Conservation (phyloP, 1,140 invertebrate species). For the Lucilia cuprina region DNA sequence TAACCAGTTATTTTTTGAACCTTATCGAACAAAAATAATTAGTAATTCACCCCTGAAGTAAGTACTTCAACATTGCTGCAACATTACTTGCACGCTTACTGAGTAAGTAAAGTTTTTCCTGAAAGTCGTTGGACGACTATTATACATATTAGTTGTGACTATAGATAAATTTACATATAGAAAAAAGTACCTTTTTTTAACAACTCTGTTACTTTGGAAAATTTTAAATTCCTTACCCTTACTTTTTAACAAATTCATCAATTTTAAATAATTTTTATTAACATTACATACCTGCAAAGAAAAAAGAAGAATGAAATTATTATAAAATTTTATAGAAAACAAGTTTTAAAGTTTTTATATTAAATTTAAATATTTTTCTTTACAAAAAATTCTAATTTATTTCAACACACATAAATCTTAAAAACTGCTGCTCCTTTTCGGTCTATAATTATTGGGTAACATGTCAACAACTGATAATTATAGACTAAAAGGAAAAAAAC, state of each 20-base stretch:
- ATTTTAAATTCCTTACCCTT: not conserved
- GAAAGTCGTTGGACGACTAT: too few species aligned
- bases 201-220: too few species aligned
- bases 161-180: too few species aligned
- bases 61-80: too few species aligned
- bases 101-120: too few species aligned
- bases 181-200: too few species aligned
- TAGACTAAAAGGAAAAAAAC: not conserved
- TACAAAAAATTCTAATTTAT: slow-evolving; percentile 6
- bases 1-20: too few species aligned
- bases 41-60: too few species aligned
- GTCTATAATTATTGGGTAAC: not conserved
- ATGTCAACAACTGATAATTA: slow-evolving; percentile 11
- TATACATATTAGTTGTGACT: too few species aligned
- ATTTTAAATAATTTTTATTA: not conserved
- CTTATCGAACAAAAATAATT: too few species aligned
- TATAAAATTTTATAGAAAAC: not conserved
- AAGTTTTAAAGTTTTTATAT: not conserved
- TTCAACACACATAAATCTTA: slow-evolving; percentile 3
- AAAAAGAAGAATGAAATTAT: not conserved
- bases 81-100: too few species aligned
- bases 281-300: slow-evolving; percentile 25
- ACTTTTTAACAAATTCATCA: not conserved
- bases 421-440: too few species aligned
- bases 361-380: not conserved